Percentiles rank a stretch among this genome's conserved stretches.
Conservation (phyloP, 2,113 vertebrate genomes). For the Meleagris gallopavo region DNA sequence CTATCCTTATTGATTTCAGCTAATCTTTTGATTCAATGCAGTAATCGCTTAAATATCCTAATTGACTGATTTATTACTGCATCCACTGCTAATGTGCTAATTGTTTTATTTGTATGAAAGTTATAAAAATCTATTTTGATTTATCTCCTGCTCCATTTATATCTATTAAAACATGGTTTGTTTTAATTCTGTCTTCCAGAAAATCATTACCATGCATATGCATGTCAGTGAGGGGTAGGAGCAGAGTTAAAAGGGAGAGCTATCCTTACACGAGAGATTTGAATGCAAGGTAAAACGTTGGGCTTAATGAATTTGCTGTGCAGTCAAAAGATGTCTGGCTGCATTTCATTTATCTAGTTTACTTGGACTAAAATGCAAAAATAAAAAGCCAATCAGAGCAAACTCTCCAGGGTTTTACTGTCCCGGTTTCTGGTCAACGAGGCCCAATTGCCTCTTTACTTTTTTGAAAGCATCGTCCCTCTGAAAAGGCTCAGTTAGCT, state of each 20-base stretch:
- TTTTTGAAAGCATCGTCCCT: not conserved
- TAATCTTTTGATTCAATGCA: constrained; percentile 13
- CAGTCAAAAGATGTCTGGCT: not conserved
- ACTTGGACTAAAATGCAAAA: not conserved
- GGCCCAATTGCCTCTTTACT: not conserved
- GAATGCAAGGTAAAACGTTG: not conserved
- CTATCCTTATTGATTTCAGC: constrained; percentile 24
- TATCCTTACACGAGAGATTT: not conserved
- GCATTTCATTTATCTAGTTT: not conserved
- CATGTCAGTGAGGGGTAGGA: not conserved
- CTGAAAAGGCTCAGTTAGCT: not conserved
- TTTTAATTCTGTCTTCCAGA: constrained; percentile 22
- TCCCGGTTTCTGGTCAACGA: constrained; percentile 41
- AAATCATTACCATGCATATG: constrained; percentile 20
- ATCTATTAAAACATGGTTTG: constrained; percentile 39
- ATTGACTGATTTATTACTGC: constrained; percentile 40
- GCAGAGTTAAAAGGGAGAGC: not conserved
- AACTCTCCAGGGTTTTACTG: constrained; percentile 35
- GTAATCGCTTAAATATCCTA: constrained; percentile 41
- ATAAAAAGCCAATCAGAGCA: not conserved
- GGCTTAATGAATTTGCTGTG: not conserved
- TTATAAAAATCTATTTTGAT: constrained; percentile 29
- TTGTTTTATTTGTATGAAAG: constrained; percentile 54
- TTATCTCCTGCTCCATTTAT: constrained; percentile 30
- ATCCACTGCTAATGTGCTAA: constrained; percentile 29